Base-by-base conservation (phyloP, 2,113 vertebrate genomes). In the Phylloscopus trochilus region DNA sequence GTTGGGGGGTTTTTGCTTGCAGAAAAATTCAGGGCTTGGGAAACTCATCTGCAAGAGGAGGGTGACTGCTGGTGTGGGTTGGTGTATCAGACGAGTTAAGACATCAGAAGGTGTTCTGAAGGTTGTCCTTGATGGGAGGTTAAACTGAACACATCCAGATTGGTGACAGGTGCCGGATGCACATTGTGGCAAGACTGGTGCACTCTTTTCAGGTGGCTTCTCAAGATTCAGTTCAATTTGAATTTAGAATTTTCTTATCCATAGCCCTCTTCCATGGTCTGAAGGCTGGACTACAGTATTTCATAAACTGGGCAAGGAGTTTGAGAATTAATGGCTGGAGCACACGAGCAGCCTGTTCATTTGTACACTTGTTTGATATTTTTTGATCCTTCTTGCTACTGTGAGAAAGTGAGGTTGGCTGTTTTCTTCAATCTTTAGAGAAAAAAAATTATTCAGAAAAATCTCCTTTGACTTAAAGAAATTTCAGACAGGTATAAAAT, bases 311-410 rank as follows among this genome's bases (percentile, higher is more conserved):
- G 2, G 5, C 7, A 26, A 55, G 39, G 52, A 28, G 10, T 55
- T 23, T 73, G 49, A 75, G 64, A 8, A 82, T 14, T 30, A n/a
- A 9, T 39, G 8, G 15, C 39, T 77, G 47, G 52, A 10, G 75
- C 21, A 11, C 11, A 37, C 1, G 9, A 70, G 15, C 46, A 67
- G 9, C 43, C 35, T 59, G 3, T 39, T 72, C 35, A 9, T 15
- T 63, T 63, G 9, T 39, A 11, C 33, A 13, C 39, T 53, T 0
- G 0, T 47, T 52, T 63, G 66, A 4, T 8, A 2, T 0, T 30
- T 72, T 81, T 82, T 84, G 23, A 68, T 87, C 35, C 55, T 70
- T 39, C 6, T 66, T 6, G 10, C 39, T 27, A 1, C 58, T 31
- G 0, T 26, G 22, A 53, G 27, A 49, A 82, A 55, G n/a, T 26